Base-by-base conservation (phyloP, 2,113 vertebrate species). In the Apeltes quadracus region DNA sequence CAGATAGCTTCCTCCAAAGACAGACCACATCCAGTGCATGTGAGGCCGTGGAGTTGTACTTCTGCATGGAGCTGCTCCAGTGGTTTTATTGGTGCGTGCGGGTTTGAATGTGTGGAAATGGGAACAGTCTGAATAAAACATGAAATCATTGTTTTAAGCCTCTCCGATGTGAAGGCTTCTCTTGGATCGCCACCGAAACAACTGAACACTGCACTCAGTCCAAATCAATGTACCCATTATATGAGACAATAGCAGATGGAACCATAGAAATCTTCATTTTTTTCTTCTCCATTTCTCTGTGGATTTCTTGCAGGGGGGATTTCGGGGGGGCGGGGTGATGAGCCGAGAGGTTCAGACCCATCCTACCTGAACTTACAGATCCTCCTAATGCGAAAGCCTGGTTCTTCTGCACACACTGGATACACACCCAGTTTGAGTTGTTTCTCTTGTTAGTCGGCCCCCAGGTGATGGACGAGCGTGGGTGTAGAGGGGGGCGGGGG, bases 1-100 rank as follows among this genome's bases (percentile, higher is more conserved):
- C 76, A 61, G 72, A 25, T 44, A 36, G 46, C 46, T 22, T 50
- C 46, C 58, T 27, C 44, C 20, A 15, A 25, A 68, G 20, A 43
- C 43, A 27, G 48, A 48, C 36, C 25, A 10, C 44, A 32, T 32
- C 29, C 5, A 5, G 29, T 5, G 5, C 3, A 2, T 5, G 29
- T 22, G 46, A 34, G 16, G 61, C 44, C 41, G 64, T 5, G 2
- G 34, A 63, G 58, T 36, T 36, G 29, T 4, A 41, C 32, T 36
- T 50, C 5, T 20, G 29, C 5, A 1, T 50, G 22, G 63, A 12
- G 23, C 51, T 18, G 58, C 53, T 27, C 1, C 34, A 43, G 58
- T 16, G 65, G 7, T 10, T 41, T 43, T 34, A 25, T 6, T 50
- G 8, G 36, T n/a, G 0, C 10, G n/a, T 23, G 48, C 12, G 48